Evolutionary conservation across 2,797 vertebrate genomes (phyloP), one percentile per base, ranked within the genome.

Genomic region (Anguilla obscura): DNA sequence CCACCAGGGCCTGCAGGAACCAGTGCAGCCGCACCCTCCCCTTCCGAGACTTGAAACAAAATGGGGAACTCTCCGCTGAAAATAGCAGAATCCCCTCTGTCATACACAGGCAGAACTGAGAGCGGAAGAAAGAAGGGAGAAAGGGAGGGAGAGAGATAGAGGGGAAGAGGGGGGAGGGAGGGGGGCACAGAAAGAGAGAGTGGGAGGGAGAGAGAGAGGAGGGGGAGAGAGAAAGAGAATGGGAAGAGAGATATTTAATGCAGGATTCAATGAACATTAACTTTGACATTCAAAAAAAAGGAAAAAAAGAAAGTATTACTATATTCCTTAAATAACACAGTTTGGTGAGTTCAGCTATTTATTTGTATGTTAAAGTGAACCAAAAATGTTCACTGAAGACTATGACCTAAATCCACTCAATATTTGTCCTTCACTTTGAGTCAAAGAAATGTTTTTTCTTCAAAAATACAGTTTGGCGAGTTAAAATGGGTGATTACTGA

Each of bases 91-190:
- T 94, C 63, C 96, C 97, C 92, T 98, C 97, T 0, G 97, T 97
- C 96, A 98, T 95, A 90, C 96, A 97, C 88, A 98, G 91, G 89
- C 96, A 97, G 94, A 97, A 98, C 97, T 98, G 94, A 85, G 14
- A 12, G 21, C 50, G 40, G 45, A n/a, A n/a, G 40, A 69, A 69
- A 69, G 63, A 27, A 27, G 71, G 36, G 33, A 76, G 71, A 21
- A 9, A 36, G 71, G 14, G 69, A 71, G 27, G 9, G 69, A 27
- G 10, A 63, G 21, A 63, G 18, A 63, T 0, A 45, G 40, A 45
- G 40, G 40, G 40, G 40, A 45, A 45, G 40, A 45, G 40, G 40
- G 40, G 40, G 40, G 40, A 45, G 40, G 40, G 40, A 45, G 40
- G 5, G 40, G 3, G 40, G 40, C 40, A 45, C 40, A 45, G 40